Percentiles rank a stretch among this genome's conserved stretches.
These are phyloP conservation scores for Sorex araneus DNA, from an alignment of 2,113 vertebrate genomes.

Conservation along the genomic window DNA sequence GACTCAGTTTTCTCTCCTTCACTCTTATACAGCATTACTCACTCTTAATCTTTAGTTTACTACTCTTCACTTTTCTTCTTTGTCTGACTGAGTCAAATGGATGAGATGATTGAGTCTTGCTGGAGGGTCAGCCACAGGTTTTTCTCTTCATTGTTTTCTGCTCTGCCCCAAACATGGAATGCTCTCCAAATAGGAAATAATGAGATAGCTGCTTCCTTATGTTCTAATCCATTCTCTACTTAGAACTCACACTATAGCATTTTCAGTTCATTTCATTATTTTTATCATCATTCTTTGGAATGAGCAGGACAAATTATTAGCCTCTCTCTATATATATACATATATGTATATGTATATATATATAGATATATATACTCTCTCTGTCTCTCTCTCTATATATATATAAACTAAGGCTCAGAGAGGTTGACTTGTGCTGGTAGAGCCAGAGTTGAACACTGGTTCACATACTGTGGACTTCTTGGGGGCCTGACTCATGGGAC, in stretches of 20 bases:
- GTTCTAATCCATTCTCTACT: conserved; percentile 8
- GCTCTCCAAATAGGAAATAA: conserved; percentile 32
- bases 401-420: conserved; percentile 6
- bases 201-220: neutral
- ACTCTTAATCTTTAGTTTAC: conserved; percentile 30
- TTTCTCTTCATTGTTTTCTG: neutral
- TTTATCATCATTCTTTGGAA: conserved; percentile 22
- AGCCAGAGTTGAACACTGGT: neutral
- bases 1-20: neutral
- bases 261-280: conserved; percentile 26
- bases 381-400: no score
- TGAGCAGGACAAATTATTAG: conserved; percentile 3
- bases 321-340: neutral
- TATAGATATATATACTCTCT: no score
- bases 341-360: neutral
- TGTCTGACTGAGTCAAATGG: conserved; percentile 3
- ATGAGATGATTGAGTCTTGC: conserved; percentile 24
- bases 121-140: conserved; percentile 11
- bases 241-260: conserved; percentile 13
- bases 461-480: neutral
- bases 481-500: conserved; percentile 47
- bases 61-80: conserved; percentile 28
- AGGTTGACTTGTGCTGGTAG: conserved; percentile 6
- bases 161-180: neutral
- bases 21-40: conserved; percentile 17